Conservation (phyloP, 2,113 vertebrate species). For the Elachura formosa region DNA sequence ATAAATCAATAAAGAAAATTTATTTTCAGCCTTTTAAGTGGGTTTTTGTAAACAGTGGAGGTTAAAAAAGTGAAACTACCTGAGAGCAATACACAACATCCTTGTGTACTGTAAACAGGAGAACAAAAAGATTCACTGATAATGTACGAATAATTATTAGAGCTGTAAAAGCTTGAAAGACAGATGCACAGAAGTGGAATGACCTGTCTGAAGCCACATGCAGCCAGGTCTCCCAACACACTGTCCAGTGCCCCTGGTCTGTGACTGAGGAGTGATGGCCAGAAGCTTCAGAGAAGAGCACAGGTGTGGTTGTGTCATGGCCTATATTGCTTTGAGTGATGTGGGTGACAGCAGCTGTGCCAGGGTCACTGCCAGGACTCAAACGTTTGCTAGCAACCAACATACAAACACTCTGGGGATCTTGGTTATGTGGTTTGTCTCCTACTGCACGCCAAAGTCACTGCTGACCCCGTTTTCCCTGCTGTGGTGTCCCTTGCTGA, state of each 20-base stretch:
- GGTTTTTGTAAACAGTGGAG: not conserved
- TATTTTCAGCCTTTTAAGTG: constrained; percentile 33
- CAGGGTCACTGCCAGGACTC: not conserved
- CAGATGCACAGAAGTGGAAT: not conserved
- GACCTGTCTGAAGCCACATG: not conserved
- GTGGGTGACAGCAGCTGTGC: not conserved
- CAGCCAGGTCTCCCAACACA: not conserved
- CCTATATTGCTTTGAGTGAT: not conserved
- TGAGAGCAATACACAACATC: not conserved
- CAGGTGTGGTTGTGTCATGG: not conserved
- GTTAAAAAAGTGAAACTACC: not conserved
- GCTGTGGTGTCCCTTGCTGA: not conserved
- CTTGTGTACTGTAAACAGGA: not conserved
- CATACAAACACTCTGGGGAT: not conserved
- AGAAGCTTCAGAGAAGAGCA: not conserved
- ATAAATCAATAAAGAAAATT: constrained; percentile 38
- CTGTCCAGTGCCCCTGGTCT: not conserved
- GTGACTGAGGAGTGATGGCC: not conserved
- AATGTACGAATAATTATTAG: not conserved
- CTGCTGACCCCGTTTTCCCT: not conserved
- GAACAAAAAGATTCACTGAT: not conserved
- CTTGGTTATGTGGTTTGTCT: not conserved
- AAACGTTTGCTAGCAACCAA: not conserved
- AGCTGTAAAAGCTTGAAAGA: not conserved
- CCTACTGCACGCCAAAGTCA: not conserved